Percentiles rank a stretch among this genome's conserved stretches.
Conservation (phyloP, 2,113 vertebrate genomes). For the Catharus fuscescens region DNA sequence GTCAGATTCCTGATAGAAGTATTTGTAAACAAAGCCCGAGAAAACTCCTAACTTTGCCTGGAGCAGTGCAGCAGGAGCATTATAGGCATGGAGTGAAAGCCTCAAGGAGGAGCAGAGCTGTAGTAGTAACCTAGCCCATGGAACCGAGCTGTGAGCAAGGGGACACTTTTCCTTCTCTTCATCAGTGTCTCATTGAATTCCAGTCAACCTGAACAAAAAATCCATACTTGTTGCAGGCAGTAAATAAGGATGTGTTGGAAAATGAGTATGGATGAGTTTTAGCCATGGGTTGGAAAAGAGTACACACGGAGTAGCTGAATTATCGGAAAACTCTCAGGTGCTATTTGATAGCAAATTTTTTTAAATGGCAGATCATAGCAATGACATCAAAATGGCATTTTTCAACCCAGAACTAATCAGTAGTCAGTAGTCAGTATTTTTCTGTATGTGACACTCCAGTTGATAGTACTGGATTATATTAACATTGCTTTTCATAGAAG, state of each 20-base stretch:
- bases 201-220: conserved; percentile 46
- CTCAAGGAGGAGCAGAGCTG: conserved; percentile 10
- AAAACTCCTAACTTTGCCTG: neutral
- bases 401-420: neutral
- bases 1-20: neutral
- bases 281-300: neutral
- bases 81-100: neutral
- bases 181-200: conserved; percentile 57
- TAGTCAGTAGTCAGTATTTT: conserved; percentile 21
- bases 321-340: neutral
- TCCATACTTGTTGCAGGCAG: neutral
- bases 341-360: neutral
- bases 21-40: conserved; percentile 32
- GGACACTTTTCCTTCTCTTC: conserved; percentile 43
- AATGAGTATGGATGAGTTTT: neutral
- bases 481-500: conserved; percentile 5
- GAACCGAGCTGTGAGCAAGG: neutral
- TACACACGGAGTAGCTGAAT: neutral
- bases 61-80: neutral
- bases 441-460: neutral
- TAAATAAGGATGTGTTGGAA: neutral
- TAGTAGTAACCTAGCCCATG: neutral
- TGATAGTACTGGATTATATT: neutral
- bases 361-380: neutral
- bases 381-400: conserved; percentile 24